Base-by-base conservation (phyloP, 2,888 invertebrate species). In the Callinectes sapidus region DNA sequence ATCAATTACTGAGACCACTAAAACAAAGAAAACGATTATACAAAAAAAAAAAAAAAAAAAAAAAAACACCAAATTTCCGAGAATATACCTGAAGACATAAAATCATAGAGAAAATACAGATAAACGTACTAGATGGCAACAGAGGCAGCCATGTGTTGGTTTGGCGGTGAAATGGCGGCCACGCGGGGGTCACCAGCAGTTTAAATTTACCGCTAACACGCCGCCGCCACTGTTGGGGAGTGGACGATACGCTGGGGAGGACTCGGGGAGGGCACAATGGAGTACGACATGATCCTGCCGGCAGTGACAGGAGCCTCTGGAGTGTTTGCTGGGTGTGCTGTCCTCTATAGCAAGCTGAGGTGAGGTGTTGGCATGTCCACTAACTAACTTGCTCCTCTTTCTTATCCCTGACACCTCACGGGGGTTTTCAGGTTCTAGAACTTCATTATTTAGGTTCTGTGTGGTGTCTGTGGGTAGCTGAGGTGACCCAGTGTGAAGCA, bases 311-410 rank as follows among this genome's bases (percentile, higher is more conserved):
- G 93, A 3, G 93, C 89, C 32, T 93, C 93, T 35, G 93, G 93
- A 28, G 61, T 93, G 71, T 93, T 93, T 85, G 93, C 93, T 10
- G 93, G 93, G 5, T 91, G 81, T 91, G 91, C 93, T 14, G 93
- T 93, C 0, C 66, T 93, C 14, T 93, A 93, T 55, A 91, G 91
- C 71, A 93, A 91, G 42, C 66, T 93, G 39, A 91, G 93, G 93
- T 93, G 35, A 89, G 48, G 39, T 13, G 28, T 2, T 48, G 71
- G 10, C 14, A 16, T 61, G 61, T 48, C 48, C 8, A 48, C 48
- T 8, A 48, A 48, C 48, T 48, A 48, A 8, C 48, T 10, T 48
- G 8, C 48, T 48, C 48, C 48, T 48, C 48, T 10, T 48, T 10
- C 48, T 10, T 6, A 0, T 48, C 8, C 0, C 48, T 2, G 8